Evolutionary conservation across 37 sponge, comb jelly and placozoan genomes (phyloP).

Genomic region (Chondrilla cf. caribensis): DNA sequence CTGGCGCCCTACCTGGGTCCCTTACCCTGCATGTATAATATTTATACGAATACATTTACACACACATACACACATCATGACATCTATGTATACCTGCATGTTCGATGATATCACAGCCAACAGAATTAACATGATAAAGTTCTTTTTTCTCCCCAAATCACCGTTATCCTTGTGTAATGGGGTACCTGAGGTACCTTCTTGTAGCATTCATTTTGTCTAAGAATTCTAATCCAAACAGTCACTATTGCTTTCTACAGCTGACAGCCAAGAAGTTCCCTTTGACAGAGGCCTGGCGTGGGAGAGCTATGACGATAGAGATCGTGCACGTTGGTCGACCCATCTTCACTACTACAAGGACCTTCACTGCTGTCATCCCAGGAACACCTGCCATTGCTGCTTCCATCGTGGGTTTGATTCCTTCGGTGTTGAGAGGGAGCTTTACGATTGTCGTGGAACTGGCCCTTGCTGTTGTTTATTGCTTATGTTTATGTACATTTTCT

Average conservation of each 20-base stretch:
- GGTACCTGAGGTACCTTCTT: no score
- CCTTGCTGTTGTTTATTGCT: neutral
- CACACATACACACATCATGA: no score
- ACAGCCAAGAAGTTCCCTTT: neutral
- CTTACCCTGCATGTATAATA: no score
- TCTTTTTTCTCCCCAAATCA: no score
- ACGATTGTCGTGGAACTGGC: neutral
- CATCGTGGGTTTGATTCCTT: neutral
- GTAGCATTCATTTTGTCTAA: no score
- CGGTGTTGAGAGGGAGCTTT: neutral
- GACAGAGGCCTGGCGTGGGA: neutral
- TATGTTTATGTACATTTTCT: neutral
- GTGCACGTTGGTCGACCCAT: neutral
- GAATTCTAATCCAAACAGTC: no score
- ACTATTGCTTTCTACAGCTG: constrained; percentile 3
- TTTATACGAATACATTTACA: no score
- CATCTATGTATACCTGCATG: no score
- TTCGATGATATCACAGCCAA: no score
- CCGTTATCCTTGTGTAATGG: no score
- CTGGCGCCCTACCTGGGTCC: no score
- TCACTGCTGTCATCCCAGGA: neutral
- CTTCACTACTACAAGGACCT: neutral
- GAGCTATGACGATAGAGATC: neutral
- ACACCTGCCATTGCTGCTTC: neutral
- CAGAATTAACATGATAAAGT: no score